Evolutionary conservation across 2,113 vertebrate species (phyloP), one percentile per base, ranked within the genome.

Genomic region (Isurus oxyrinchus): DNA sequence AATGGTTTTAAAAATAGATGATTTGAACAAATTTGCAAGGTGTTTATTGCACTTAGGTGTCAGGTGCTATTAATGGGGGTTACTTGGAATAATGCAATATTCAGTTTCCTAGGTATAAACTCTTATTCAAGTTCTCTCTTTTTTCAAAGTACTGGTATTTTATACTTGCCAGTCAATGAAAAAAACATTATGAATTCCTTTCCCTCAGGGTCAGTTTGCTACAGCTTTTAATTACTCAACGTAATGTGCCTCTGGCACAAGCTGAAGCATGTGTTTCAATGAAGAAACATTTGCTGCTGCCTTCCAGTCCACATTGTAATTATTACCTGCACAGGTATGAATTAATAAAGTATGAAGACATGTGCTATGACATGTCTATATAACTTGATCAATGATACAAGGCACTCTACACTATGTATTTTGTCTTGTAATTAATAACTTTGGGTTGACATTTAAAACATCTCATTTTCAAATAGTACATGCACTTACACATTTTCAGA

Each of bases 61-160:
- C 97, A 97, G 91, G 91, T 67, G 6, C 8, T 55, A 55, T 31
- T 13, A 97, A 67, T 97, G 96, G 96, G 96, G 97, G 97, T 97
- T 96, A 97, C 97, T 97, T 96, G 27, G 25, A 35, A 76, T 76
- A 97, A 97, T 98, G 97, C 98, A 97, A 97, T 96, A 96, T 86
- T 97, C 97, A 97, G 97, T 97, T 97, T 96, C 96, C 97, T 97
- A 96, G 69, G 4, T 59, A 96, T 96, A 97, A 97, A 97, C 98
- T 97, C 98, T 53, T 27, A 98, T 96, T 97, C 97, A 97, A 97
- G n/a, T 49, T 97, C 97, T 76, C 97, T 98, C 63, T 97, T 97
- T 97, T 96, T 35, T 76, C 10, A 35, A 97, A 97, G 97, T 97
- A 97, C 97, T 98, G 98, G 98, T 98, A 98, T 98, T 97, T 97